Evolutionary conservation across 2,888 invertebrate species (phyloP).

Genomic region (Sylvicola fuscatus): DNA sequence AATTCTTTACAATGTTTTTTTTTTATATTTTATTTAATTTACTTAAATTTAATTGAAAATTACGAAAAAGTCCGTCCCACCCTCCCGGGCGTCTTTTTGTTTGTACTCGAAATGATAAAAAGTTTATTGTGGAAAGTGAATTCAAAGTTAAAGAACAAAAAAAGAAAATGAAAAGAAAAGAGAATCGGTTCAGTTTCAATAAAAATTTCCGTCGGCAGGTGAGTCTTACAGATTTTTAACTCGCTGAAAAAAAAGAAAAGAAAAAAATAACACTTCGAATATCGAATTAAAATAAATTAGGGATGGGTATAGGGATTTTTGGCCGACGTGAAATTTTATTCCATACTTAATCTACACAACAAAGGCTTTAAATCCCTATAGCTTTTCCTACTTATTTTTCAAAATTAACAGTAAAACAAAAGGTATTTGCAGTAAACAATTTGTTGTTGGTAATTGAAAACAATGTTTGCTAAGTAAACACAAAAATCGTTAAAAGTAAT

Average conservation of each 20-base stretch:
- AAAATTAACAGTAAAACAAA: conserved; percentile 9
- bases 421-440: neutral
- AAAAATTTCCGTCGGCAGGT: conserved; percentile 18
- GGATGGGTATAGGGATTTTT: conserved; percentile 29
- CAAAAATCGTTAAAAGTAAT: no score
- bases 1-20: conserved; percentile 2
- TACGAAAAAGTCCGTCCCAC: conserved; percentile 1
- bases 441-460: no score
- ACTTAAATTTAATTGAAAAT: conserved; percentile 1
- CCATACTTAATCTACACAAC: conserved; percentile 8
- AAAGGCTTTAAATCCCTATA: conserved; percentile 30
- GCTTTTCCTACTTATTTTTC: conserved; percentile 23
- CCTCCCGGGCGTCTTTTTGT: no score
- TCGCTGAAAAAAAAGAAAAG: no score
- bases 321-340: conserved; percentile 23
- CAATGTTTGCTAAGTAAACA: no score
- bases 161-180: conserved; percentile 4
- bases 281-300: conserved; percentile 7
- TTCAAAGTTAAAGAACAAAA: conserved; percentile 2
- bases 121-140: neutral
- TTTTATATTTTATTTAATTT: neutral
- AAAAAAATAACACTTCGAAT: no score
- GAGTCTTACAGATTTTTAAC: conserved; percentile 7
- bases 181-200: conserved; percentile 4
- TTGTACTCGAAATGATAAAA: neutral